phyloP scores from a whole-genome alignment of 2,797 vertebrate genomes.

The Phalanger gymnotis region DNA sequence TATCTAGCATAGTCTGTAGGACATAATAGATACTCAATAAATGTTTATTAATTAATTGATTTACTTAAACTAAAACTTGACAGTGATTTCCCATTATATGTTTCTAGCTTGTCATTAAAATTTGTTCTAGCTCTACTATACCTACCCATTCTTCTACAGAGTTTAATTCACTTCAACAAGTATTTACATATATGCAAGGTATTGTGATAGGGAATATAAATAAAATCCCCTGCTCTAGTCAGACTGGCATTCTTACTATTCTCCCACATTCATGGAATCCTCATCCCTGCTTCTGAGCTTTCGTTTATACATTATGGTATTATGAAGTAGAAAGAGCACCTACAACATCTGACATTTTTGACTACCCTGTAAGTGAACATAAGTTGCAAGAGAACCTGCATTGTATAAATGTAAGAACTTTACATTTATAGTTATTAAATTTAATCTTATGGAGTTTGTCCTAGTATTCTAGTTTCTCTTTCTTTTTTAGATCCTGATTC shows the following conservation, averaged over 20 bases:
- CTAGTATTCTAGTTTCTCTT: not conserved
- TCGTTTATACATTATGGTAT: not conserved
- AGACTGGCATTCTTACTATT: not conserved
- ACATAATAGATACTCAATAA: not conserved
- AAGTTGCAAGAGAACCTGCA: not conserved
- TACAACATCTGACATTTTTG: not conserved
- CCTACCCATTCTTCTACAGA: not conserved
- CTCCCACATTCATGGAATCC: not conserved
- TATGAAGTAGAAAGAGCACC: not conserved
- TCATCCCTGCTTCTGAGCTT: not conserved
- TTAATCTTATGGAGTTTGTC: not conserved
- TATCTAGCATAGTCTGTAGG: not conserved
- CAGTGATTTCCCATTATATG: not conserved
- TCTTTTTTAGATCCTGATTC: not conserved
- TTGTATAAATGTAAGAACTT: not conserved
- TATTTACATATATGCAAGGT: not conserved
- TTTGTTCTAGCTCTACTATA: not conserved
- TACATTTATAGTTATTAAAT: not conserved
- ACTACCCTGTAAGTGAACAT: not conserved
- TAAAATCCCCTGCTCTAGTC: not conserved
- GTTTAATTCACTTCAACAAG: not conserved
- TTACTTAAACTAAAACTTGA: not conserved
- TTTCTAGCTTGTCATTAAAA: not conserved
- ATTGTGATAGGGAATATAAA: not conserved
- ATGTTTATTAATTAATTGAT: not conserved